Conservation (phyloP, 1,140 invertebrate genomes). For the Eubasilissa regina region DNA sequence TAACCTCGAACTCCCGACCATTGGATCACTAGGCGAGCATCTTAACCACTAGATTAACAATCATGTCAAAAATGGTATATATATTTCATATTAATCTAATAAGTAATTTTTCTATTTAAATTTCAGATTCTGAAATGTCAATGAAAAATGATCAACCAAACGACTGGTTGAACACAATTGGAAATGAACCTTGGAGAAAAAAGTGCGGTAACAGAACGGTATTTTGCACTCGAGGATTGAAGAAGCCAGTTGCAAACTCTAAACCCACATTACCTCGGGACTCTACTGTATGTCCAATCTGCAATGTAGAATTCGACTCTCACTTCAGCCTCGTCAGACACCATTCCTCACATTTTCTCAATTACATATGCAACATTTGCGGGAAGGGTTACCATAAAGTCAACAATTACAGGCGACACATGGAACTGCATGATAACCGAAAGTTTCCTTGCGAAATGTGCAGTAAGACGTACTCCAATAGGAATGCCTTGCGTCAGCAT, state of each 20-base stretch:
- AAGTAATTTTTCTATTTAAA: not conserved
- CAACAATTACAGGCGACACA: not conserved
- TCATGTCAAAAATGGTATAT: no score
- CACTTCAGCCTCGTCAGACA: conserved; percentile 29
- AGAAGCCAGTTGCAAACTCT: not conserved
- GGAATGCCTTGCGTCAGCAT: conserved; percentile 5
- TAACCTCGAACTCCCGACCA: no score
- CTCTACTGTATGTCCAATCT: conserved; percentile 5
- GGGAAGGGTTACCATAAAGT: not conserved
- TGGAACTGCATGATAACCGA: not conserved
- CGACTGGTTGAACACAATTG: conserved; percentile 14
- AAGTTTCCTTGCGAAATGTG: conserved; percentile 10
- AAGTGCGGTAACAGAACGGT: conserved; percentile 17
- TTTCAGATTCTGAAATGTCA: not conserved
- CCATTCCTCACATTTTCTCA: conserved; percentile 17
- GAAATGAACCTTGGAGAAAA: conserved; percentile 15
- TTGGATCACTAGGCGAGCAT: no score
- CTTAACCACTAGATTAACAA: no score
- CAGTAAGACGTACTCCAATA: not conserved
- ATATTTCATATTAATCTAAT: no score
- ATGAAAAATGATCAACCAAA: not conserved
- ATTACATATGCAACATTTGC: conserved; percentile 24
- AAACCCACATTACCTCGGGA: conserved; percentile 4
- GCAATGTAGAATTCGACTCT: conserved; percentile 13
- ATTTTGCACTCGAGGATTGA: not conserved